Evolutionary conservation across 2,888 invertebrate genomes (phyloP).

Genomic region (Drosophila anceps): DNA sequence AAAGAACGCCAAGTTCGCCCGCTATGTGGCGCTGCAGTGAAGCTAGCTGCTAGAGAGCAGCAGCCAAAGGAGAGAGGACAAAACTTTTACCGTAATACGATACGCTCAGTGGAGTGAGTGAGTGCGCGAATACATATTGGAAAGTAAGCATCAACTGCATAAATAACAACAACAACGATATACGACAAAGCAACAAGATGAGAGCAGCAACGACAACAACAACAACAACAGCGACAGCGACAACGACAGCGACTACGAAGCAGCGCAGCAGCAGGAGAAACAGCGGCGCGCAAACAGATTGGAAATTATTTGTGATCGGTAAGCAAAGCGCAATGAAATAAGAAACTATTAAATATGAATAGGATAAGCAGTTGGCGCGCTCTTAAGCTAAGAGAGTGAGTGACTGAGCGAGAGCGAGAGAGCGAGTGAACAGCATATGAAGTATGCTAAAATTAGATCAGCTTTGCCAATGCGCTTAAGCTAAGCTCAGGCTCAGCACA

Average conservation of each 20-base stretch:
- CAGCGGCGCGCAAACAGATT: conserved; percentile 48
- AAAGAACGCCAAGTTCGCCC: conserved; percentile 10
- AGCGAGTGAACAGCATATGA: not conserved
- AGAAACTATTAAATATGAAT: conserved; percentile 2
- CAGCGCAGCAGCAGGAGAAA: conserved; percentile 9
- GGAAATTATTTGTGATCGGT: conserved; percentile 79
- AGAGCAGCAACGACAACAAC: conserved; percentile 22
- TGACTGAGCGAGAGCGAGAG: not conserved
- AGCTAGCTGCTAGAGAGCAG: conserved; percentile 29
- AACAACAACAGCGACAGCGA: conserved; percentile 23
- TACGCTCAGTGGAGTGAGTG: conserved; percentile 7
- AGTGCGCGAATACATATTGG: conserved; percentile 8
- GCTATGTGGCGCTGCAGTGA: conserved; percentile 56
- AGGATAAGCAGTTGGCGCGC: not conserved
- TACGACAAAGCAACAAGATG: conserved; percentile 52
- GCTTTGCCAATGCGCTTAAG: not conserved
- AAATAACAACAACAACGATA: conserved; percentile 16
- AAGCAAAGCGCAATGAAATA: conserved; percentile 50
- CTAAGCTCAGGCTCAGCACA: not conserved
- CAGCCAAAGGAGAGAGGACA: conserved; percentile 1
- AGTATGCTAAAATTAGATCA: conserved; percentile 6
- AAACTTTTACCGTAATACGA: conserved; percentile 38
- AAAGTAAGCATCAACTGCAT: conserved; percentile 24
- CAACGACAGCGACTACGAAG: conserved; percentile 24
- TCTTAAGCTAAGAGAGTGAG: not conserved